A percentile compares a stretch with the other conserved stretches of the same genome.
These are phyloP conservation scores for Petrolisthes cinctipes DNA, from an alignment of 2,888 invertebrate genomes.

Conservation along the genomic window DNA sequence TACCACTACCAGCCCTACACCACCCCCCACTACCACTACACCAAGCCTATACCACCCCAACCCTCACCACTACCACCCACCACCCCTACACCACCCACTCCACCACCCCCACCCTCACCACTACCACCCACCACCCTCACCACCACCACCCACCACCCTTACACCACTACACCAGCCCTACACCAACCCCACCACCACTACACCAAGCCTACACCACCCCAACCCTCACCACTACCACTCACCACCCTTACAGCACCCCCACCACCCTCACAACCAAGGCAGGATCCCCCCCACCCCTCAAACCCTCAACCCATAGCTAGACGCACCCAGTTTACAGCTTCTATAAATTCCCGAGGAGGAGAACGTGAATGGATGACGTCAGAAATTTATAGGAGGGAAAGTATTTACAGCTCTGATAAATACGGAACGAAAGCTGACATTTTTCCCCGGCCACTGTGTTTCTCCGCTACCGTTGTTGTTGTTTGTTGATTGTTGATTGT, in stretches of 20 bases:
- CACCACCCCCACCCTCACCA: background rate
- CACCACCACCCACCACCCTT: background rate
- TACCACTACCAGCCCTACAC: no score
- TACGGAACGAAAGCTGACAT: background rate
- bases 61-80: background rate
- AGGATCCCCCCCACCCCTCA: no score
- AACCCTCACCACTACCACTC: background rate
- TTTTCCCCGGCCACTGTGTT: background rate
- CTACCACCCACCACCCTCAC: background rate
- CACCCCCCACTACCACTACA: background rate
- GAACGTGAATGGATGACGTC: constrained; percentile 18
- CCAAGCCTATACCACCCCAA: background rate
- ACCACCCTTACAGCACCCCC: background rate
- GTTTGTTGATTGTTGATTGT: no score
- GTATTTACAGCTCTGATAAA: constrained; percentile 14
- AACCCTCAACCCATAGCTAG: no score
- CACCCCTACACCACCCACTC: background rate
- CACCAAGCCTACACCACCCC: background rate
- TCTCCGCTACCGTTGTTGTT: no score
- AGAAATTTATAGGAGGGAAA: constrained; percentile 15
- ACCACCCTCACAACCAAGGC: background rate
- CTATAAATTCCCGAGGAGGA: constrained; percentile 2
- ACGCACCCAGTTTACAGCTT: background rate
- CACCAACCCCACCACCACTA: background rate
- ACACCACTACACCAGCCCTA: background rate